phyloP scores from a whole-genome alignment of 1,140 invertebrate genomes.

The Apis mellifera region DNA sequence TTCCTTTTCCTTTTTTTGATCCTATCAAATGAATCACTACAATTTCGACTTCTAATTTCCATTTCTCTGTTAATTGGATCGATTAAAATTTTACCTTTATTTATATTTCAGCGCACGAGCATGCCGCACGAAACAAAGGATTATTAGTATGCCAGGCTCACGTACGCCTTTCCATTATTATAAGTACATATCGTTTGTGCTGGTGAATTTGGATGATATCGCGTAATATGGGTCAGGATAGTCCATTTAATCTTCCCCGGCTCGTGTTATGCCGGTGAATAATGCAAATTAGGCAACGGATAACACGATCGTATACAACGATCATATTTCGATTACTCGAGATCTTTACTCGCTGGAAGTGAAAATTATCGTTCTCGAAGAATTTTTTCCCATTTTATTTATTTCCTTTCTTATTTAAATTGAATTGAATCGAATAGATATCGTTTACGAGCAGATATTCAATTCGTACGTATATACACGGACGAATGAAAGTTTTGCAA shows the following conservation, averaged over 20 bases:
- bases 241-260: slow-evolving; percentile 5
- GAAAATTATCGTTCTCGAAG: too few species aligned
- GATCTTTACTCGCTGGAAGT: too few species aligned
- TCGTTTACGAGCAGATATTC: too few species aligned
- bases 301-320: not conserved
- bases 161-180: not conserved
- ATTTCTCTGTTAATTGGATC: not conserved
- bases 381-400: not conserved
- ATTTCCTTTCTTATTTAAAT: not conserved
- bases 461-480: not conserved
- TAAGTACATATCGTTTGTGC: not conserved
- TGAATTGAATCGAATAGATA: not conserved
- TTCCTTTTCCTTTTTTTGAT: too few species aligned
- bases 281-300: slow-evolving; percentile 16
- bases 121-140: too few species aligned
- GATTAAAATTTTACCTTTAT: not conserved
- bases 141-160: not conserved
- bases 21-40: not conserved
- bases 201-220: not conserved
- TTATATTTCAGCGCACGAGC: not conserved
- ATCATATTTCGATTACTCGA: not conserved
- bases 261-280: slow-evolving; percentile 5
- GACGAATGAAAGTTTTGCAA: slow-evolving; percentile 18
- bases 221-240: not conserved
- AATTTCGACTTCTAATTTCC: not conserved